These are phyloP conservation scores for Sebastes steindachneri DNA, from an alignment of 2,797 vertebrate genomes.

Conservation along the genomic window DNA sequence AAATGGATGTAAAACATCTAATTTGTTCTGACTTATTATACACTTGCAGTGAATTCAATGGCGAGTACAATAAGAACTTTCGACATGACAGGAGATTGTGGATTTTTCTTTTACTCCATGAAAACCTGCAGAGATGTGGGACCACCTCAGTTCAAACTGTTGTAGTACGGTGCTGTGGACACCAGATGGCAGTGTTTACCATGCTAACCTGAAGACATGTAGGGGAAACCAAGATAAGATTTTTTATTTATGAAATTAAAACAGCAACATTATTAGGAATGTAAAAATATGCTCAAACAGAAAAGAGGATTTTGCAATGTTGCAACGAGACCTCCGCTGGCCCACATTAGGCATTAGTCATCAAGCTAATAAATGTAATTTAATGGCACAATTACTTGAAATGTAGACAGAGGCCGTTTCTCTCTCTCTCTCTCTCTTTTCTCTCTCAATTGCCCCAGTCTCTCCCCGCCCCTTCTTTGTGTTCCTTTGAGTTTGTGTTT, in stretches of 20 bases:
- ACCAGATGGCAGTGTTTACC: constrained; percentile 62
- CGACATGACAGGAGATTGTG: background rate
- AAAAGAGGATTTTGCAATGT: constrained; percentile 8
- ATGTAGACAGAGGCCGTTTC: constrained; percentile 45
- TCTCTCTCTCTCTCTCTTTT: constrained; percentile 12
- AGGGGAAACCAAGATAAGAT: too few relatives aligned
- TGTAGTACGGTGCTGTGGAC: constrained; percentile 20
- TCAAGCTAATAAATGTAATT: constrained; percentile 63
- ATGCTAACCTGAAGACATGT: background rate
- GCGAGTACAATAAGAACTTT: background rate
- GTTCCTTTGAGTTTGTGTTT: constrained; percentile 66
- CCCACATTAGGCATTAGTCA: constrained; percentile 46
- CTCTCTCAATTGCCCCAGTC: constrained; percentile 42
- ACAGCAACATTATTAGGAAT: constrained; percentile 22
- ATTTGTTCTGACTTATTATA: background rate
- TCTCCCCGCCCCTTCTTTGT: constrained; percentile 60
- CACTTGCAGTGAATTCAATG: background rate
- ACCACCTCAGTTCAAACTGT: background rate
- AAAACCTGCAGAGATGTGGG: background rate
- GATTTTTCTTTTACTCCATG: background rate
- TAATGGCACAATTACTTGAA: constrained; percentile 58
- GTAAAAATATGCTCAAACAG: constrained; percentile 34
- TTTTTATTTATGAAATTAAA: constrained; percentile 38
- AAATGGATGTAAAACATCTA: too few relatives aligned
- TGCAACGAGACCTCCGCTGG: constrained; percentile 14